Evolutionary conservation across 1,140 invertebrate species (phyloP), one percentile per base, ranked within the genome.

Genomic region (Bathynomus jamesi): DNA sequence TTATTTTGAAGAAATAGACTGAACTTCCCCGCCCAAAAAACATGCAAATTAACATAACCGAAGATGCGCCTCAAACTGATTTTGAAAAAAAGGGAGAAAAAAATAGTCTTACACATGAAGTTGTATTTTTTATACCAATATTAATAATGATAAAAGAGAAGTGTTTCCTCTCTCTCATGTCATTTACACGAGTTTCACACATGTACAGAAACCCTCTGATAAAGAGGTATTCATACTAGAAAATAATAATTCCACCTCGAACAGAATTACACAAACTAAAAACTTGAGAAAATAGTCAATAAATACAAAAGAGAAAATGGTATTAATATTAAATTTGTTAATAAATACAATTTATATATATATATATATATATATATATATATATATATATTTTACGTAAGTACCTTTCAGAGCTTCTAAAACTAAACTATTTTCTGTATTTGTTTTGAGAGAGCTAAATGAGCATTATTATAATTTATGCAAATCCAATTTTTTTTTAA

Each of bases 271-370:
- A 65, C 71, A 67, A 75, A 71, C 73, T 69, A 71, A 69, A 71
- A 69, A 62, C 67, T 71, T 71, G 67, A 68, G 70, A 63, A 63
- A 75, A 69, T 75, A 66, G 68, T 66, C 71, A 75, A 69, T 75
- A 75, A 67, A 66, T 69, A 75, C 67, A 66, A 66, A 75, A 69
- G 72, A 70, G 70, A 68, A 66, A 70, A 68, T 74, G 69, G 68
- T 65, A 74, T 71, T 71, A 72, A 74, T 67, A 68, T 65, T 53
- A 67, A 64, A 74, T 61, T 67, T 65, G 70, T 69, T 63, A 68
- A 40, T 69, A 70, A 71, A 66, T 71, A 75, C 69, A 71, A 71
- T 66, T 68, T 75, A 75, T 61, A 71, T 75, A 69, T 66, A 71
- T 75, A 75, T 75, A 67, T 75, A 64, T 64, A 64, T 64, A 65